Evolutionary conservation across 2,797 vertebrate species (phyloP), one percentile per base, ranked within the genome.

Genomic region (Urosaurus nigricauda): DNA sequence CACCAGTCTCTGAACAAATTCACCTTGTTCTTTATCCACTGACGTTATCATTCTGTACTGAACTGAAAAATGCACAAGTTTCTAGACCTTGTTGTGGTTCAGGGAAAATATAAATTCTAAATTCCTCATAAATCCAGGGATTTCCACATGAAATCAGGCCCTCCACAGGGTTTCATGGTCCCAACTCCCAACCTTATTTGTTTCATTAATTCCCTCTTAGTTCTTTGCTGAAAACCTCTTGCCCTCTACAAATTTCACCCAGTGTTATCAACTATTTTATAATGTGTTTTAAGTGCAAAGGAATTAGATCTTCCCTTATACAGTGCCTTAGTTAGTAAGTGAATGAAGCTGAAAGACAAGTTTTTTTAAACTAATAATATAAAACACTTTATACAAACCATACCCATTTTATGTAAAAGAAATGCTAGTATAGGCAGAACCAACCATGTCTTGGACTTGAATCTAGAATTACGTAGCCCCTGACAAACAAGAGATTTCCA

Each of bases 401-500:
- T 13, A 40, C 4, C 56, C 43, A 86, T 43, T 40, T 58, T 68
- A 17, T 82, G 73, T 82, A 86, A 74, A 13, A 81, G n/a, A 56
- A 1, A 35, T 21, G 6, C 8, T 71, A 65, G 14, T 35, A 26
- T 16, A 21, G 58, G 26, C 47, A 77, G 71, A 63, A 77, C 26
- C 79, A 86, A 24, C 60, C 60, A 78, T 14, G 51, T 21, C 58
- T 81, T 40, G 19, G 73, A 53, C 71, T 86, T 88, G 9, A 83
- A 51, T n/a, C n/a, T 84, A 56, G 77, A 71, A 78, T 32, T 40
- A 86, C 37, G 53, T 75, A 65, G 0, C 11, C 14, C 1, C 13
- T 0, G 0, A 26, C 90, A 92, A 89, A 82, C 40, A 79, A 58
- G 24, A 37, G 87, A 85, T 89, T 92, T 90, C 68, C 71, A 79